Base-by-base conservation (phyloP, 2,113 vertebrate genomes). In the Megaleporinus macrocephalus region DNA sequence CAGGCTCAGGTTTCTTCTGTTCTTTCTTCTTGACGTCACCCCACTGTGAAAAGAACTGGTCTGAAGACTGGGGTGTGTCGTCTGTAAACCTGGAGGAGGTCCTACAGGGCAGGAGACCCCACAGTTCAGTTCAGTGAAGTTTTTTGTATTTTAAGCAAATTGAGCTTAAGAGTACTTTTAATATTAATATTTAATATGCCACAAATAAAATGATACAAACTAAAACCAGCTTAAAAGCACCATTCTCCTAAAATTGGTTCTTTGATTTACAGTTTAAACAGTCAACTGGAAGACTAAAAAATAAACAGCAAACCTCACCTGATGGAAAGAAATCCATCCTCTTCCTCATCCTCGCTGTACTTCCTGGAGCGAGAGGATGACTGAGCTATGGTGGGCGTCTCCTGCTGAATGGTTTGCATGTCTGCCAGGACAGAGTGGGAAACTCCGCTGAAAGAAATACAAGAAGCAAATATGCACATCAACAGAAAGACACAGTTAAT, bases 401-500 rank as follows among this genome's bases (percentile, higher is more conserved):
- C 97, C 89, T 99, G 98, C 87, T 98, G 94, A 76, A 99, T 99
- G 9, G 93, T 98, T 80, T 97, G 95, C 97, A 99, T 96, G 83
- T 98, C 97, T 6, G 96, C 95, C 0, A 90, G 82, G 18, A 98
- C 96, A 0, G 98, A 99, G 85, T 99, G 98, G 53, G 98, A 99
- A 89, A 99, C 93, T n/a, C 94, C 96, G 73, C 98, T 99, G 73
- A 16, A 78, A 51, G 66, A 82, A 1, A 2, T 9, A 80, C 10
- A 11, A 29, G 0, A n/a, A 73, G 2, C 30, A 20, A 51, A 24
- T n/a, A 24, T 10, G 47, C 16, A 80, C 0, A 55, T 3, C 83
- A 1, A 49, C 0, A 65, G 6, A 51, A 51, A 27, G 16, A 10
- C n/a, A 7, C 2, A 15, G 49, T 22, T 55, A 6, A 22, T 51